phyloP scores from a whole-genome alignment of 1,140 invertebrate species.

The Grapholita molesta region DNA sequence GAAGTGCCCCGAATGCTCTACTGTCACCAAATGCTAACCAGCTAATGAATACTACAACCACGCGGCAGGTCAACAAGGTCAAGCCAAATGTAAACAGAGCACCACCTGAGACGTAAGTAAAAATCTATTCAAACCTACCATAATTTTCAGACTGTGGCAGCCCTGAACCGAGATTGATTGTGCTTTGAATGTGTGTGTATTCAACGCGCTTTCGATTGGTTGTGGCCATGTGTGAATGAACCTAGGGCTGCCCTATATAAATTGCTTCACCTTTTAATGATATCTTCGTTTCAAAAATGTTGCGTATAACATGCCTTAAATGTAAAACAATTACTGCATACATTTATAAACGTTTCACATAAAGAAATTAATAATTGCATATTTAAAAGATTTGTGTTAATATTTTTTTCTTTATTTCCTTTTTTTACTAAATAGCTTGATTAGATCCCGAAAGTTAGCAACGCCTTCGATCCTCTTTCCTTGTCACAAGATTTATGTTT shows the following conservation, averaged over 20 bases:
- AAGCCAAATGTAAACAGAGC: constrained; percentile 89
- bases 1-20: constrained; percentile 81
- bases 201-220: constrained; percentile 14
- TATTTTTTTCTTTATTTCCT: not conserved
- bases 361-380: not conserved
- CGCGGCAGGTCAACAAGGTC: constrained; percentile 91
- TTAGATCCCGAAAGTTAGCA: constrained; percentile 50
- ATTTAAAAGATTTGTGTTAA: not conserved
- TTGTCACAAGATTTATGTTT: constrained; percentile 25
- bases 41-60: constrained; percentile 82
- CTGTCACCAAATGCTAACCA: constrained; percentile 78
- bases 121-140: not conserved
- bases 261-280: not conserved
- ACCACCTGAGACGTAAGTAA: constrained; percentile 80
- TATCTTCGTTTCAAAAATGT: not conserved
- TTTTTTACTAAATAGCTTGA: constrained; percentile 19
- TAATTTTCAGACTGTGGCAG: not conserved
- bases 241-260: constrained; percentile 7
- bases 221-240: constrained; percentile 16
- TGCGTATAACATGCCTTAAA: not conserved
- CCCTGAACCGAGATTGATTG: not conserved
- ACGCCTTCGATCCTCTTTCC: constrained; percentile 29
- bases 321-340: not conserved
- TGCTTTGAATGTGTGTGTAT: constrained; percentile 16
- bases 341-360: not conserved